These are phyloP conservation scores for Proales similis DNA, from an alignment of 1,140 invertebrate genomes.

Conservation along the genomic window DNA sequence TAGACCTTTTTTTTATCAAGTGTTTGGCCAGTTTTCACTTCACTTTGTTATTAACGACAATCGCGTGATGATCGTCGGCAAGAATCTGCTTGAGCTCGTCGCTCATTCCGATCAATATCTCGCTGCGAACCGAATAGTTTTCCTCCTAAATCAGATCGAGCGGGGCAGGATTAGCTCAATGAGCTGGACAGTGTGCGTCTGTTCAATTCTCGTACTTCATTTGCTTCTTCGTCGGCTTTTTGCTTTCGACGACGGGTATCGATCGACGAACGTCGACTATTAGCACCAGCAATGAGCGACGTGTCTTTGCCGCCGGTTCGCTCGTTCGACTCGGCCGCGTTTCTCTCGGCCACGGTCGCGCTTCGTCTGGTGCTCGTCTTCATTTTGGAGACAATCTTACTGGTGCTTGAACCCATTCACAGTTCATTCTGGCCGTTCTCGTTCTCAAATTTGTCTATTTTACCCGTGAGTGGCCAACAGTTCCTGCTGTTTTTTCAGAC, in stretches of 20 bases:
- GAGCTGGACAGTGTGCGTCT: too few relatives aligned
- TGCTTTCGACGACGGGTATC: conserved; percentile 17
- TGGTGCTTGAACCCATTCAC: conserved; percentile 13
- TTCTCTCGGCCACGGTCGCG: conserved; percentile 23
- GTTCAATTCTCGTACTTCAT: not conserved
- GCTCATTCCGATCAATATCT: conserved; percentile 7
- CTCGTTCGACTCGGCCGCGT: conserved; percentile 12
- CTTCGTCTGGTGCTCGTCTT: conserved; percentile 24
- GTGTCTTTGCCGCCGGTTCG: not conserved
- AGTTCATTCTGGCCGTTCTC: not conserved
- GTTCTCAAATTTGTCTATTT: not conserved
- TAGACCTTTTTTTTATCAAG: too few relatives aligned
- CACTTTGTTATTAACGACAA: not conserved
- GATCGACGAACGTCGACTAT: not conserved
- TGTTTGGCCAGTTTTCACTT: not conserved
- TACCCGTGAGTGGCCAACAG: conserved; percentile 36
- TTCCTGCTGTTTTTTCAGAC: conserved; percentile 37
- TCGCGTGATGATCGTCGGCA: conserved; percentile 16
- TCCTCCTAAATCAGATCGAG: not conserved
- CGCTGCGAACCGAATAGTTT: conserved; percentile 17
- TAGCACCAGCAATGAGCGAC: not conserved
- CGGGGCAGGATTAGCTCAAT: too few relatives aligned
- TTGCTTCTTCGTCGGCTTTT: conserved; percentile 15
- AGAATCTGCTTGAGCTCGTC: conserved; percentile 24
- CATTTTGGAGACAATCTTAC: conserved; percentile 31